A percentile compares a stretch with the other conserved stretches of the same genome.
phyloP scores from a whole-genome alignment of 2,888 invertebrate genomes.

The Caenorhabditis japonica region DNA sequence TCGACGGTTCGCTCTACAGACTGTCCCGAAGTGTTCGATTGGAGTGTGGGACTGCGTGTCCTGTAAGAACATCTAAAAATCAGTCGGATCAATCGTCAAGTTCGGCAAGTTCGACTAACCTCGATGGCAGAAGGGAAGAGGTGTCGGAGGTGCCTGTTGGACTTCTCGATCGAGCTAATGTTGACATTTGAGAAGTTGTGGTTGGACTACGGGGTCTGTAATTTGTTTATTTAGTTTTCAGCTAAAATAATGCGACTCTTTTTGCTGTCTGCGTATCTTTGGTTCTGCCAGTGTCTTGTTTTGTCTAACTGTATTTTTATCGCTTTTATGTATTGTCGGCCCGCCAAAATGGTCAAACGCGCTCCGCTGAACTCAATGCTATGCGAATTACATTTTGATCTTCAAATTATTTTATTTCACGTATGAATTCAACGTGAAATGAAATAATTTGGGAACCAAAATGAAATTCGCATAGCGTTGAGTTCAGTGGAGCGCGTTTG shows the following conservation, averaged over 20 bases:
- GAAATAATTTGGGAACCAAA: too few species aligned
- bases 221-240: neutral
- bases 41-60: conserved; percentile 61
- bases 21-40: conserved; percentile 56
- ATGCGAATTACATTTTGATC: too few species aligned
- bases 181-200: conserved; percentile 47
- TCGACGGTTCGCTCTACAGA: conserved; percentile 49
- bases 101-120: conserved; percentile 1
- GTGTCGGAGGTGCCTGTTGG: conserved; percentile 54
- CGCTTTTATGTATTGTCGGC: too few species aligned
- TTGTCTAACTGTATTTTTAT: too few species aligned
- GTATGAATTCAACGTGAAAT: too few species aligned
- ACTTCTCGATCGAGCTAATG: conserved; percentile 50
- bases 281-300: too few species aligned
- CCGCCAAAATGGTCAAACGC: too few species aligned
- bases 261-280: too few species aligned
- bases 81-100: neutral
- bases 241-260: neutral
- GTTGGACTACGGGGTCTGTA: conserved; percentile 52
- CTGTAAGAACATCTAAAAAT: conserved; percentile 26
- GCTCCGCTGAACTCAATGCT: too few species aligned
- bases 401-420: too few species aligned
- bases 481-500: too few species aligned
- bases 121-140: conserved; percentile 32
- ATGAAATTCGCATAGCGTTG: too few species aligned